Evolutionary conservation across 23 tunicate species (phyloP).

Genomic region (Botrylloides violaceus): DNA sequence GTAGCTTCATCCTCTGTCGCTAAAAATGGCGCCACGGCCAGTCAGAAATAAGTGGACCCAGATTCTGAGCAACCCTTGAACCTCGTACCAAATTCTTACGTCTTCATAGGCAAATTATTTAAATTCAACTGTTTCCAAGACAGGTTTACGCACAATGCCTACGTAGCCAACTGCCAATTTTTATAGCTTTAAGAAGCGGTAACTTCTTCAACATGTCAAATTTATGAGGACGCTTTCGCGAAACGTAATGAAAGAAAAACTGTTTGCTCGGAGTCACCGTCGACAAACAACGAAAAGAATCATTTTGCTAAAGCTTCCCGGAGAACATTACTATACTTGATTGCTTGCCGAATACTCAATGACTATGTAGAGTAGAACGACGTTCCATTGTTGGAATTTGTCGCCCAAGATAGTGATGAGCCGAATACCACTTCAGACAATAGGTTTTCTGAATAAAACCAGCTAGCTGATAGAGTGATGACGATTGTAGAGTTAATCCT

Average conservation of each 20-base stretch:
- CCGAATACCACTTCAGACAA: neutral
- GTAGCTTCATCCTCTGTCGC: too few species aligned
- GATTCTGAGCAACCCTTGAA: too few species aligned
- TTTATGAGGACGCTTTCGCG: conserved; percentile 2
- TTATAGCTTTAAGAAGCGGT: neutral
- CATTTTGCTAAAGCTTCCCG: neutral
- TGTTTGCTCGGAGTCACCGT: neutral
- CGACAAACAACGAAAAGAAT: neutral
- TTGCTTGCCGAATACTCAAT: neutral
- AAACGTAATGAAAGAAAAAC: neutral
- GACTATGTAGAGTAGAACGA: neutral
- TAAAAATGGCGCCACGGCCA: too few species aligned
- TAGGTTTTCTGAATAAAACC: neutral
- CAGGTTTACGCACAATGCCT: too few species aligned
- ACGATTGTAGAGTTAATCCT: neutral
- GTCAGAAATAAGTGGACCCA: too few species aligned
- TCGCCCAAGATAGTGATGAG: neutral
- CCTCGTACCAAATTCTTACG: too few species aligned
- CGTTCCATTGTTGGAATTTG: neutral
- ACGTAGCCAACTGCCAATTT: neutral
- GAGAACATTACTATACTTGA: neutral
- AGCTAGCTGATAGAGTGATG: conserved; percentile 1
- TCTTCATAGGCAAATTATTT: too few species aligned
- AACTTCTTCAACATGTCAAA: neutral
- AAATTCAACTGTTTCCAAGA: too few species aligned